Evolutionary conservation across 2,888 invertebrate species (phyloP), one percentile per base, ranked within the genome.

Genomic region (Ectropis crepuscularia): DNA sequence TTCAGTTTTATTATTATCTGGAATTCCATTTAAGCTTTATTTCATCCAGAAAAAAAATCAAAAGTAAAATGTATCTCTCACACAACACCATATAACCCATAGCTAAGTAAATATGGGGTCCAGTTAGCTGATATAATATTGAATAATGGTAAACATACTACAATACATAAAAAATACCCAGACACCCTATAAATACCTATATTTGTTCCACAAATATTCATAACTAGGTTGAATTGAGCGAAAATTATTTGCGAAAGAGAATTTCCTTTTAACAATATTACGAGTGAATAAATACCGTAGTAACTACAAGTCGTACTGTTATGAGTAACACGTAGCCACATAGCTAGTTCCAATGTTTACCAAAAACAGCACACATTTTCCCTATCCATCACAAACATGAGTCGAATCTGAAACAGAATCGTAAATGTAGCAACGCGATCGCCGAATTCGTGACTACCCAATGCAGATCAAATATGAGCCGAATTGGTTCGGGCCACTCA

Each of bases 401-500:
- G 72, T 73, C 65, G 72, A 73, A 71, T 74, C 75, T 63, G 73
- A 82, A 86, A 85, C 83, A 74, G 86, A 86, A 85, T 85, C 74
- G 69, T 76, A 85, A 84, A 86, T 86, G 79, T 77, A 68, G 67
- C 61, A 48, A 72, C 76, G 73, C 75, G 75, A 78, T 78, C 74
- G 74, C 42, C 64, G 74, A 76, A 77, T 75, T 78, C 77, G 78
- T 76, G 77, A 81, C 78, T 83, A 75, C 79, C 81, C 79, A 74
- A 77, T 80, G 76, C 75, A 80, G 79, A 80, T 82, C 82, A 85
- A 86, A 86, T 83, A 84, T 82, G 78, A 79, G 71, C 69, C 72
- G 76, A 82, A 84, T 83, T 81, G 83, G 76, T 77, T 80, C 71
- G 67, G 71, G 73, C 70, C 66, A 75, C 72, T 74, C 71, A 67